Conservation (phyloP, 2,797 vertebrate genomes). For the Tamandua tetradactyla region DNA sequence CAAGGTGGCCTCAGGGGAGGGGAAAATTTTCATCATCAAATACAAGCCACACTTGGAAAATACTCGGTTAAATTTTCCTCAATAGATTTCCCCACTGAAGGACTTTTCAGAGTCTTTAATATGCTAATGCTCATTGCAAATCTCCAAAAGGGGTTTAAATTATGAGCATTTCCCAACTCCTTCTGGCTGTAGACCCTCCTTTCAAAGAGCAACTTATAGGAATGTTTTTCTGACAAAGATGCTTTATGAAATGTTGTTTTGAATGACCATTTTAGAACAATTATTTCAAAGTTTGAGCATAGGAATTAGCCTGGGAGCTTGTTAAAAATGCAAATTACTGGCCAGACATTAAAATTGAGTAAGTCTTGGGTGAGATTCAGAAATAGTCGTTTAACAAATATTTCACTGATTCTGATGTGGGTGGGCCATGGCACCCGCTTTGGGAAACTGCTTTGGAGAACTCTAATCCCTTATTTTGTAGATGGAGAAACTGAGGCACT, state of each 20-base stretch:
- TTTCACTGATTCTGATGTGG: neutral
- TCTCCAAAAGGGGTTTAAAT: neutral
- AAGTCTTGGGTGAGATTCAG: neutral
- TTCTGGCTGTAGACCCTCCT: neutral
- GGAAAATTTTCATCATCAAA: neutral
- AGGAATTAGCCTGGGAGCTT: neutral
- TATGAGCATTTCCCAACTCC: neutral
- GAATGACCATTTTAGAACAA: neutral
- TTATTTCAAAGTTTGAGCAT: neutral
- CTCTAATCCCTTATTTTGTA: neutral
- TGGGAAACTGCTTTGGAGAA: neutral
- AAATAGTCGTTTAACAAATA: neutral
- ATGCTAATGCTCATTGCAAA: accelerated
- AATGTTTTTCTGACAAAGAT: neutral
- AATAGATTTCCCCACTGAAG: neutral
- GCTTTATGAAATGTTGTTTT: neutral
- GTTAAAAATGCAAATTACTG: neutral
- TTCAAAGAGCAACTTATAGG: neutral
- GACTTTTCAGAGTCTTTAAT: neutral
- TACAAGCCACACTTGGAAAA: neutral
- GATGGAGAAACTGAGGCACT: neutral
- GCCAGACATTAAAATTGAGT: neutral
- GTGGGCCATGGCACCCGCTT: neutral
- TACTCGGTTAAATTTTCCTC: neutral
- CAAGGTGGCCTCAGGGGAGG: neutral